Conservation (phyloP, 2,113 vertebrate species). For the Apteryx owenii region DNA sequence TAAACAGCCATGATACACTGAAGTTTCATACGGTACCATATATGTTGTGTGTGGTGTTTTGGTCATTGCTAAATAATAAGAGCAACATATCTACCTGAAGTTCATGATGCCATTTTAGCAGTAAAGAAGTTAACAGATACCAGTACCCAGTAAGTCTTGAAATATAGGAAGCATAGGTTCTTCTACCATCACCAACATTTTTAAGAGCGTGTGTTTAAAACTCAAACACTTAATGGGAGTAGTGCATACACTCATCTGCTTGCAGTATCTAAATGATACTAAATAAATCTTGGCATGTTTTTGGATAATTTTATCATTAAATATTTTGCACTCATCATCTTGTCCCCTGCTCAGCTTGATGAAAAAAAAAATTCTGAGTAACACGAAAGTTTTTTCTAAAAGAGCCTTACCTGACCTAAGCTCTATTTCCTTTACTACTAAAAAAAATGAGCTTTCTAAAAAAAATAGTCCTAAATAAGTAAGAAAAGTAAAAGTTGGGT, state of each 20-base stretch:
- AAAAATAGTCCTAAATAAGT: conserved; percentile 9
- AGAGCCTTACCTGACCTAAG: neutral
- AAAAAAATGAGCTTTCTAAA: conserved; percentile 10
- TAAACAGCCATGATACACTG: neutral
- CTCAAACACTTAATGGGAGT: neutral
- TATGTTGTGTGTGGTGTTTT: neutral
- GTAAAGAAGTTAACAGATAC: neutral
- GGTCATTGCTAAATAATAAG: neutral
- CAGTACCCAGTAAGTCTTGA: neutral
- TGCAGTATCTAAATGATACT: conserved; percentile 1
- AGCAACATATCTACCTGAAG: neutral
- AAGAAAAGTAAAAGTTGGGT: neutral
- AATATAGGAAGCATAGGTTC: neutral
- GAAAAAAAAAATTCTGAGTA: neutral
- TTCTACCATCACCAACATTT: neutral
- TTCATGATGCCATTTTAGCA: neutral
- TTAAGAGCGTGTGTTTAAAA: conserved; percentile 16
- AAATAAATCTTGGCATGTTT: neutral
- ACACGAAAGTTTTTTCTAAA: neutral
- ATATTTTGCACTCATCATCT: conserved; percentile 19
- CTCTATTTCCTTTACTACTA: neutral
- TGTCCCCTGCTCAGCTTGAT: neutral
- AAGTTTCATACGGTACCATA: neutral
- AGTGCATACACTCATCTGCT: neutral
- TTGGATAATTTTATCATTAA: conserved; percentile 16